Conservation (phyloP, 2,888 invertebrate genomes). For the Drosophila subquinaria region DNA sequence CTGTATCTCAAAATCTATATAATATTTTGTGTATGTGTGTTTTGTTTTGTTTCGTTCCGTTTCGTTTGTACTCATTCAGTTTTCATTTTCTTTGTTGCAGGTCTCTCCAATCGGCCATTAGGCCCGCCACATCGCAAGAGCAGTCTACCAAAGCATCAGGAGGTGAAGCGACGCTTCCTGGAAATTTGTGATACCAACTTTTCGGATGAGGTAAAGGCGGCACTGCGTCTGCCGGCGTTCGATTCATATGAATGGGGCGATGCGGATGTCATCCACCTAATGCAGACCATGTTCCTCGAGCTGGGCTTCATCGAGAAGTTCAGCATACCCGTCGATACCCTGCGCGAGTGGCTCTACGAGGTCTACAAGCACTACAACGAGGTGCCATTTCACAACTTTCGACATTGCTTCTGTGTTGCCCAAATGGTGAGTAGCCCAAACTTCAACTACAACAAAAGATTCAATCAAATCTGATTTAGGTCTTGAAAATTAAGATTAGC, state of each 20-base stretch:
- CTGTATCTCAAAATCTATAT: not conserved
- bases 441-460: too few species aligned
- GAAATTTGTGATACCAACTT: conserved; percentile 86
- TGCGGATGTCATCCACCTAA: conserved; percentile 91
- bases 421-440: conserved; percentile 90
- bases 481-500: too few species aligned
- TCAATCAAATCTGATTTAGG: too few species aligned
- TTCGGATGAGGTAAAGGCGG: conserved; percentile 85
- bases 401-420: conserved; percentile 94
- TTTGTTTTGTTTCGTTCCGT: not conserved
- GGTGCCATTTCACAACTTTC: conserved; percentile 95
- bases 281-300: conserved; percentile 93
- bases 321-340: conserved; percentile 89
- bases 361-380: conserved; percentile 93
- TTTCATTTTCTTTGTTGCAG: conserved; percentile 59
- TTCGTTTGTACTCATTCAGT: not conserved
- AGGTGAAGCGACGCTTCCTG: conserved; percentile 85
- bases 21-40: conserved; percentile 10
- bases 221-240: conserved; percentile 87
- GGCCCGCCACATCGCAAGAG: conserved; percentile 86
- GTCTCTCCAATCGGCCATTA: conserved; percentile 85
- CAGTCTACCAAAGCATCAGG: conserved; percentile 86
- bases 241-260: conserved; percentile 94
- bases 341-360: conserved; percentile 91
- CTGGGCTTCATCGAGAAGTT: conserved; percentile 91